A percentile compares a stretch with the other conserved stretches of the same genome.
Evolutionary conservation across 2,797 vertebrate genomes (phyloP).

Genomic region (Pyrocephalus nanus): DNA sequence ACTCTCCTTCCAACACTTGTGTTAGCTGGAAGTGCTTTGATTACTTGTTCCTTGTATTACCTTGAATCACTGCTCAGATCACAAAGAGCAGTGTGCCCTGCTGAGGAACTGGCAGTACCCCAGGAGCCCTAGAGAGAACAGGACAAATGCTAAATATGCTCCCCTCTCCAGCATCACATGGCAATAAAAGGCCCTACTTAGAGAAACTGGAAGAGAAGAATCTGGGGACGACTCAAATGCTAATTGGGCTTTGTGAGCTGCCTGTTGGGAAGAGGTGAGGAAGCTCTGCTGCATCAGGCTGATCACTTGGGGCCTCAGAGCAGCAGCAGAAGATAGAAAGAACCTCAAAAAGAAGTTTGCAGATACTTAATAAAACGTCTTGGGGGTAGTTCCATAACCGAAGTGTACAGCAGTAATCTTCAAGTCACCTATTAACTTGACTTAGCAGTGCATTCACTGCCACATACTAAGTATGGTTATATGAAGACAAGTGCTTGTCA

Average conservation of each 20-base stretch:
- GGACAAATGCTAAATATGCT: background rate
- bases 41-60: background rate
- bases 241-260: background rate
- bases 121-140: background rate
- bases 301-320: background rate
- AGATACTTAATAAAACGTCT: background rate
- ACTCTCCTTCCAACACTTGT: background rate
- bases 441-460: background rate
- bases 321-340: background rate
- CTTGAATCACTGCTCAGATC: background rate
- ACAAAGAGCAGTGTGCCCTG: background rate
- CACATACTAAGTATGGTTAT: rapidly evolving
- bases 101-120: constrained; percentile 6
- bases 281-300: background rate
- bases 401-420: background rate
- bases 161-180: background rate
- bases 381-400: background rate
- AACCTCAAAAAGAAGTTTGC: background rate
- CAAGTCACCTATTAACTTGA: background rate
- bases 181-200: background rate
- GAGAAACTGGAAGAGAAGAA: background rate
- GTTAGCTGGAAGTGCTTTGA: background rate
- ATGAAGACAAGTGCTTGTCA: background rate
- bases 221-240: background rate
- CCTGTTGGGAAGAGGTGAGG: background rate